A percentile compares a stretch with the other conserved stretches of the same genome.
Evolutionary conservation across 2,888 invertebrate species (phyloP).

Genomic region (Tenthredo mesomela): DNA sequence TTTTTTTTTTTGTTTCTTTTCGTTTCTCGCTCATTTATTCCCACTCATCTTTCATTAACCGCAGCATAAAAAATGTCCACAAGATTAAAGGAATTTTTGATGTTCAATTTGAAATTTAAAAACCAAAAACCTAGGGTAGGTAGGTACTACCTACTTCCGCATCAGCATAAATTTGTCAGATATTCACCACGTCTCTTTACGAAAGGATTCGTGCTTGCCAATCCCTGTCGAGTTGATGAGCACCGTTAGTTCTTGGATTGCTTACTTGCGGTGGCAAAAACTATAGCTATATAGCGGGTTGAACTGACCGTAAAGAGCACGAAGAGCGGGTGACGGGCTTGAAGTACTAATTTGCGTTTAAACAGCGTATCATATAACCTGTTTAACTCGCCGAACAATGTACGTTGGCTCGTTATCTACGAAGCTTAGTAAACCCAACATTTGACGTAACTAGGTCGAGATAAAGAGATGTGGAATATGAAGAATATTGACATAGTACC

Average conservation of each 20-base stretch:
- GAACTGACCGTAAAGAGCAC: slow-evolving; percentile 17
- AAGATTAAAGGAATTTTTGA: not conserved
- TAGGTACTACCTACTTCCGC: not conserved
- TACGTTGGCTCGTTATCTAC: slow-evolving; percentile 32
- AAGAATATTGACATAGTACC: not conserved
- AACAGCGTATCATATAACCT: slow-evolving; percentile 72
- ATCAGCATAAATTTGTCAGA: not conserved
- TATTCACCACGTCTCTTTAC: not conserved
- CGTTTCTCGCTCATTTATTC: not conserved
- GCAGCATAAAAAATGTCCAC: not conserved
- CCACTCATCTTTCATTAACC: no score
- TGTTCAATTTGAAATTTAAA: not conserved
- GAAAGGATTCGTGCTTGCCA: slow-evolving; percentile 10
- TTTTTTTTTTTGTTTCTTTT: not conserved
- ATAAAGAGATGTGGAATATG: not conserved
- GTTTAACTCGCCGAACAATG: slow-evolving; percentile 74
- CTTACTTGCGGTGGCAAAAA: slow-evolving; percentile 25
- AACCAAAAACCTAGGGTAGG: not conserved
- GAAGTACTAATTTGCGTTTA: slow-evolving; percentile 72
- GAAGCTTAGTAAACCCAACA: slow-evolving; percentile 1
- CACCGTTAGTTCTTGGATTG: slow-evolving; percentile 10
- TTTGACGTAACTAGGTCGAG: not conserved
- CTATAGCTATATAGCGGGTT: not conserved
- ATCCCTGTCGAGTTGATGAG: slow-evolving; percentile 26
- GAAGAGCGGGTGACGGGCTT: slow-evolving; percentile 52